Percentiles rank a stretch among this genome's conserved stretches.
Evolutionary conservation across 2,888 invertebrate genomes (phyloP).

Genomic region (Nomada lathburiana): DNA sequence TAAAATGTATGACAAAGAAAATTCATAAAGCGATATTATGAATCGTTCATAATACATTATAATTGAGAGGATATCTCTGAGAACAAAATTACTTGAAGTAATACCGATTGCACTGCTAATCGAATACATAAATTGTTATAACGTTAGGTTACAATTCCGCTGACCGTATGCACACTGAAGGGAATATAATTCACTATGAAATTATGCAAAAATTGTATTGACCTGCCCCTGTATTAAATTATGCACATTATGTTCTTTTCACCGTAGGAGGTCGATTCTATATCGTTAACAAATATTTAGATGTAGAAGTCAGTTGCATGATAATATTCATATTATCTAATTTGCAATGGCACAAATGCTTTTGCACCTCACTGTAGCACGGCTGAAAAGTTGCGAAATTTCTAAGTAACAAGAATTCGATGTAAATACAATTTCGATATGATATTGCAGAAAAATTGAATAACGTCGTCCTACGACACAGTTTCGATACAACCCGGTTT

Average conservation of each 20-base stretch:
- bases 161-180: not conserved
- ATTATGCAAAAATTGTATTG: constrained; percentile 6
- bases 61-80: not conserved
- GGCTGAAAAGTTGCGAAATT: too few species aligned
- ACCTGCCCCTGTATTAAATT: constrained; percentile 6
- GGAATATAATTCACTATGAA: not conserved
- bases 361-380: too few species aligned
- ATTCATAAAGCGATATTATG: not conserved
- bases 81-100: not conserved
- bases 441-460: too few species aligned
- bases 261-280: too few species aligned
- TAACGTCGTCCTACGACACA: too few species aligned
- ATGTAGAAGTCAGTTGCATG: too few species aligned
- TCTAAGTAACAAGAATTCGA: too few species aligned
- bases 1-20: not conserved
- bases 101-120: not conserved
- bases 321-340: too few species aligned
- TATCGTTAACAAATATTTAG: too few species aligned
- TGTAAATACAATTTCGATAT: too few species aligned
- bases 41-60: not conserved
- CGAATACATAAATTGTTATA: constrained; percentile 9
- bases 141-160: not conserved
- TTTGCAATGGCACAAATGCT: too few species aligned
- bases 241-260: not conserved
- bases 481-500: too few species aligned